Conservation (phyloP, 2,888 invertebrate species). For the Drosophila dives region DNA sequence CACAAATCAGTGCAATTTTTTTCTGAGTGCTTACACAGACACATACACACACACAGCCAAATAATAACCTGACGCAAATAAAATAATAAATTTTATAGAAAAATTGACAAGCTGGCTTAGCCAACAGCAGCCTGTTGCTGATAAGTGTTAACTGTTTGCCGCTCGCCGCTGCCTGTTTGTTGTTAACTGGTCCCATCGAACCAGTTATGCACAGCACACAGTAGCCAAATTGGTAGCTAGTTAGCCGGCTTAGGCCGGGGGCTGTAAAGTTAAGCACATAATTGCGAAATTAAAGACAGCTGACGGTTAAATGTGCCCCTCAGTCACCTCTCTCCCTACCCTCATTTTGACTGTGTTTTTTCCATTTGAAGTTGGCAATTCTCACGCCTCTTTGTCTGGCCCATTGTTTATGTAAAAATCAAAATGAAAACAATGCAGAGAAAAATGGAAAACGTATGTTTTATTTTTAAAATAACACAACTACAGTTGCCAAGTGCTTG, state of each 20-base stretch:
- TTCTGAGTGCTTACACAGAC: neutral
- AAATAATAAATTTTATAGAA: conserved; percentile 79
- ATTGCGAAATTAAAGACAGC: conserved; percentile 76
- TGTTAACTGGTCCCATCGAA: conserved; percentile 43
- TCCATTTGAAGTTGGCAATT: conserved; percentile 32
- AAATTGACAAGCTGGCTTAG: conserved; percentile 80
- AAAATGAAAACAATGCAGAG: conserved; percentile 56
- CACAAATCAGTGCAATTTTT: neutral
- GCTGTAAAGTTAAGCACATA: conserved; percentile 79
- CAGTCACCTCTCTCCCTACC: neutral
- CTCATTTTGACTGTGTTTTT: neutral
- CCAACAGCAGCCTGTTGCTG: conserved; percentile 66
- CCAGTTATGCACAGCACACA: conserved; percentile 49
- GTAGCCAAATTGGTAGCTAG: conserved; percentile 78
- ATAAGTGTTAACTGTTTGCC: conserved; percentile 26
- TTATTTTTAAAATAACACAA: conserved; percentile 52
- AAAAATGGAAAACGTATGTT: conserved; percentile 75
- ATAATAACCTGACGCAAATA: conserved; percentile 74
- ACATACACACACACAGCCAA: neutral
- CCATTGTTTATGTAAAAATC: conserved; percentile 54
- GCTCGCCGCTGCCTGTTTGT: neutral
- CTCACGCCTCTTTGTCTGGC: conserved; percentile 54
- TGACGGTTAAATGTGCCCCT: conserved; percentile 26
- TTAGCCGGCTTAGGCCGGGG: conserved; percentile 59
- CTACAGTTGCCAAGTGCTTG: conserved; percentile 56